Conservation (phyloP, 2,797 vertebrate genomes). For the Mormyrus hasselquistii region DNA sequence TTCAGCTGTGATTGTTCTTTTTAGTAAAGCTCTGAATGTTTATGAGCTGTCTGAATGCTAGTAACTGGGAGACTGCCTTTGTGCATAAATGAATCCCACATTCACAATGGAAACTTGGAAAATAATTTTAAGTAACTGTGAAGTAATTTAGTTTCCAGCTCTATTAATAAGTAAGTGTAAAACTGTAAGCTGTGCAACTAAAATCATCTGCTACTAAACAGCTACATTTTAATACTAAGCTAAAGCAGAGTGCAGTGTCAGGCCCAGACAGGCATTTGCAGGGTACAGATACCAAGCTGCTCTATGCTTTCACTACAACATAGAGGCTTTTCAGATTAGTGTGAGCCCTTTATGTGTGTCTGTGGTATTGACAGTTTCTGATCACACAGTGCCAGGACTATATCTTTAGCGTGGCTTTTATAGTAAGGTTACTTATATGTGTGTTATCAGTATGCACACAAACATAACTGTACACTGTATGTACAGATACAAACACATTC, state of each 20-base stretch:
- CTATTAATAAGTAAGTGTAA: neutral
- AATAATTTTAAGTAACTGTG: neutral
- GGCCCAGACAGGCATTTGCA: neutral
- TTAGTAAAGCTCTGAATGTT: neutral
- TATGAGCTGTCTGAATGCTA: neutral
- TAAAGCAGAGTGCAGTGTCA: neutral
- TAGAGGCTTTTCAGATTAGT: neutral
- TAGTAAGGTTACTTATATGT: neutral
- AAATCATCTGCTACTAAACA: neutral
- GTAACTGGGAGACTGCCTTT: neutral
- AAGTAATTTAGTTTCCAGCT: neutral
- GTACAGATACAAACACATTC: neutral
- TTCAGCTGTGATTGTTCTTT: neutral
- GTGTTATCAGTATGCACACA: neutral
- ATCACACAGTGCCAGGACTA: neutral
- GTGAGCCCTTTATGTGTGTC: neutral
- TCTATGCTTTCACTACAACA: neutral
- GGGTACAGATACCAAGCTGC: neutral
- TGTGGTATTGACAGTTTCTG: neutral
- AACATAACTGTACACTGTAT: neutral
- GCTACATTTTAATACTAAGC: neutral
- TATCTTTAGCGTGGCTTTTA: neutral
- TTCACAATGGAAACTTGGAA: neutral
- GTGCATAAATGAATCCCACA: neutral
- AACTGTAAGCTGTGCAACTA: neutral